These are phyloP conservation scores for Eublepharis macularius DNA, from an alignment of 2,113 vertebrate species.

Conservation along the genomic window DNA sequence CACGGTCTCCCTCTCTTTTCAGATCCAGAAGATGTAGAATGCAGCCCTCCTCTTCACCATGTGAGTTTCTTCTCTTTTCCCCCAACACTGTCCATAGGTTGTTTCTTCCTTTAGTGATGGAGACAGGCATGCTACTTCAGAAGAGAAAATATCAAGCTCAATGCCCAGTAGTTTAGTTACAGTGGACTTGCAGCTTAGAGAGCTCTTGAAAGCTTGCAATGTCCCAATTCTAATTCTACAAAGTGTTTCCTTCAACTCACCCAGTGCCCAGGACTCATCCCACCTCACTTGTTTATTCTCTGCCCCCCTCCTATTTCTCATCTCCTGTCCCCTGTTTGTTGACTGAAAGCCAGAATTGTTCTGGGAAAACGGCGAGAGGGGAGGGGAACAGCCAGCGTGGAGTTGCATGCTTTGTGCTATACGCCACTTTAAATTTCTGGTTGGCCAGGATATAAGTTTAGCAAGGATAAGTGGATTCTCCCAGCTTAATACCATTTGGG, in stretches of 20 bases:
- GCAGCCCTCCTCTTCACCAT: conserved; percentile 83
- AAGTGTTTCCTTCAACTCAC: too few relatives aligned
- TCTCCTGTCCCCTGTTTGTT: background rate
- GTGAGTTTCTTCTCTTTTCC: conserved; percentile 66
- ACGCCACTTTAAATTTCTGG: too few relatives aligned
- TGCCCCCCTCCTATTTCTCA: too few relatives aligned
- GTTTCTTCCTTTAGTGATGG: background rate
- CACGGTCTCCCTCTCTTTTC: conserved; percentile 15
- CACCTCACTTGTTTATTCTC: background rate
- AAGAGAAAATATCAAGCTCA: background rate
- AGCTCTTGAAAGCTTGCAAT: background rate
- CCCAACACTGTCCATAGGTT: background rate
- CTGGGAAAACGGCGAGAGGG: background rate
- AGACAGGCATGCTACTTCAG: background rate
- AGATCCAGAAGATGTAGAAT: conserved; percentile 95
- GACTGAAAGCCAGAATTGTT: background rate
- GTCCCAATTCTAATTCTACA: background rate
- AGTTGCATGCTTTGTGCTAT: too few relatives aligned
- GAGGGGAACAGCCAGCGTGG: background rate
- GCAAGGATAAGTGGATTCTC: too few relatives aligned
- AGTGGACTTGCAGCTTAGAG: background rate
- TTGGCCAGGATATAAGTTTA: too few relatives aligned
- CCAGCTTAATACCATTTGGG: too few relatives aligned
- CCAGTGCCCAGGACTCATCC: background rate
- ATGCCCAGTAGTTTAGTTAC: background rate